A percentile compares a stretch with the other conserved stretches of the same genome.
Evolutionary conservation across 2,797 vertebrate genomes (phyloP).

Genomic region (Cyclura pinguis): DNA sequence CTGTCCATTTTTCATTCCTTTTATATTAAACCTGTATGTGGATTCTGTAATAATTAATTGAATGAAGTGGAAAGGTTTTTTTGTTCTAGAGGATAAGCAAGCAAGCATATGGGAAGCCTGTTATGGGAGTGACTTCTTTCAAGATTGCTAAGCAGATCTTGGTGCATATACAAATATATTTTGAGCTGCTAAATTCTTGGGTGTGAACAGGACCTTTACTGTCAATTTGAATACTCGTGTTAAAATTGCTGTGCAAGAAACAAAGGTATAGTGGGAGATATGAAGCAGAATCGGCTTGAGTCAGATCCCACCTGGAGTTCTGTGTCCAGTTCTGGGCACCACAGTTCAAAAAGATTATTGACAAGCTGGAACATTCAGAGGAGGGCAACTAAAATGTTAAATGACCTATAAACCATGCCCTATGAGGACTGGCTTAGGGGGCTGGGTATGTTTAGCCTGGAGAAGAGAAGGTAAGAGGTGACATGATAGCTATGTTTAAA

Average conservation of each 20-base stretch:
- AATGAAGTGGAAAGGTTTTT: not conserved
- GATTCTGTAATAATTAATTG: not conserved
- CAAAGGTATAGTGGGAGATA: not conserved
- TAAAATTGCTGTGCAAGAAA: slow-evolving; percentile 1
- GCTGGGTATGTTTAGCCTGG: too few species aligned
- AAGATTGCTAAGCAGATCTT: not conserved
- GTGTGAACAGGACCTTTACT: not conserved
- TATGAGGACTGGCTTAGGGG: too few species aligned
- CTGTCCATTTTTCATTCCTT: not conserved
- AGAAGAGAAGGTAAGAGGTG: too few species aligned
- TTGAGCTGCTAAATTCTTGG: not conserved
- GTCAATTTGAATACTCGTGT: not conserved
- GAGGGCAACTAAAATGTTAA: too few species aligned
- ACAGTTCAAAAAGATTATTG: too few species aligned
- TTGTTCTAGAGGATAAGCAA: not conserved
- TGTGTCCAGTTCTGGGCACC: too few species aligned
- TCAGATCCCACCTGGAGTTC: too few species aligned
- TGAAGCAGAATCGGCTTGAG: not conserved
- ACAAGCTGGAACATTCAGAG: too few species aligned
- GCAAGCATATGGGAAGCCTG: not conserved
- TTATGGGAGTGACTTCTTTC: not conserved
- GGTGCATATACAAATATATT: not conserved
- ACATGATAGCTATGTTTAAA: too few species aligned
- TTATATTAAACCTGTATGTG: not conserved
- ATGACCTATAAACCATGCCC: too few species aligned